A percentile compares a stretch with the other conserved stretches of the same genome.
Evolutionary conservation across 1,140 invertebrate genomes (phyloP).

Genomic region (Plectus sambesii): DNA sequence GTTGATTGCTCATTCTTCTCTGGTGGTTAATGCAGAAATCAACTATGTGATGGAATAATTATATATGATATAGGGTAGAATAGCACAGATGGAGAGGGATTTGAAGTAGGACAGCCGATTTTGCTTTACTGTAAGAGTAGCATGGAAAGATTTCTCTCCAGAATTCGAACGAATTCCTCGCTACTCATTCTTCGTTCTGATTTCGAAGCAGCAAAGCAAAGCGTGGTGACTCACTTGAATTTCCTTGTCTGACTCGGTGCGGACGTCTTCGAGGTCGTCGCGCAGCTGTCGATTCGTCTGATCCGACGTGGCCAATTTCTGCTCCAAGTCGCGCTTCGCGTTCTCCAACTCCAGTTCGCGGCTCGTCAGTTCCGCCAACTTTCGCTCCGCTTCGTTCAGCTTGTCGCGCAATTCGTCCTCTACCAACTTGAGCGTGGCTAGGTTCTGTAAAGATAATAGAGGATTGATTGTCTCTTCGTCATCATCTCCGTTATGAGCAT

Average conservation of each 20-base stretch:
- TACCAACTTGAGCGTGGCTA: conserved; percentile 27
- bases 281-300: conserved; percentile 38
- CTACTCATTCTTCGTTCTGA: too few species aligned
- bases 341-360: conserved; percentile 37
- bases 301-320: conserved; percentile 28
- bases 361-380: conserved; percentile 40
- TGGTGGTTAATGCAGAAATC: too few species aligned
- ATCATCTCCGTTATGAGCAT: conserved; percentile 1
- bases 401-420: conserved; percentile 42
- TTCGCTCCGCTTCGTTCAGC: conserved; percentile 29
- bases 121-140: too few species aligned
- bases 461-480: too few species aligned
- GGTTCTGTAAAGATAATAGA: conserved; percentile 33
- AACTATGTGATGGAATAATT: too few species aligned
- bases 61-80: too few species aligned
- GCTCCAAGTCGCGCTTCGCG: conserved; percentile 36
- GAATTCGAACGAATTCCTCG: too few species aligned
- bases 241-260: conserved; percentile 37
- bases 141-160: too few species aligned
- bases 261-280: conserved; percentile 40
- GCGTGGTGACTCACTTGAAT: too few species aligned
- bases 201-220: too few species aligned
- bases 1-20: conserved; percentile 4
- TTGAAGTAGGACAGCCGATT: too few species aligned
- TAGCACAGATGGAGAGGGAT: too few species aligned